Evolutionary conservation across 1,140 invertebrate species (phyloP), one percentile per base, ranked within the genome.

Genomic region (Holcopasites calliopsidis): DNA sequence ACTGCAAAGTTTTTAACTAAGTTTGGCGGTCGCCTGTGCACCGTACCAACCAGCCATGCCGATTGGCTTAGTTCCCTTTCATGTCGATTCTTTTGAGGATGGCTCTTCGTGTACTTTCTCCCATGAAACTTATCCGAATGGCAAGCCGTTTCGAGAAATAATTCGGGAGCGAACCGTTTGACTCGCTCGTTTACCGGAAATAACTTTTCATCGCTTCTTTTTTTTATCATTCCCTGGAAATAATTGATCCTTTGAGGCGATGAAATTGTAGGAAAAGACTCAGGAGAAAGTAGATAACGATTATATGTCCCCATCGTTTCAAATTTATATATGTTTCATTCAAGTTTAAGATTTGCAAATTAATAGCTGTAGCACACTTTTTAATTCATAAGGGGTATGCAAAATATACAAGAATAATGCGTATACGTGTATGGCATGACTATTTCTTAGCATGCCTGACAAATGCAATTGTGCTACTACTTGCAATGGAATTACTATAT

Each of bases 1-100:
- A 85, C 83, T 87, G 76, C 76, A 82, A 88, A 88, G 83, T 88
- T 88, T 87, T 86, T 86, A 88, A 88, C 86, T 87, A 87, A 88
- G 85, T 88, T 87, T 81, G 77, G 79, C 65, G 86, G 80, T 85
- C 84, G 77, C 82, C 76, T 73, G 57, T 58, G 31, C 61, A 66
- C 58, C 49, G 69, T 77, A 73, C 58, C 64, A 42, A 49, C 31
- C 60, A 62, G 49, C 73, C 55, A 79, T 79, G 69, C 70, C 82
- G 55, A 68, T 84, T 70, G 68, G 71, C 65, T 64, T 54, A 60
- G 58, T 40, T 76, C 64, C 82, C 82, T 84, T 85, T 82, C 83
- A 75, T 66, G 75, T 78, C 79, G 82, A 77, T 84, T 84, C 83
- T 85, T 82, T 79, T 71, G 66, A 58, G 55, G 57, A 26, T 69